Evolutionary conservation across 2,888 invertebrate species (phyloP), one percentile per base, ranked within the genome.

Genomic region (Drosophila dives): DNA sequence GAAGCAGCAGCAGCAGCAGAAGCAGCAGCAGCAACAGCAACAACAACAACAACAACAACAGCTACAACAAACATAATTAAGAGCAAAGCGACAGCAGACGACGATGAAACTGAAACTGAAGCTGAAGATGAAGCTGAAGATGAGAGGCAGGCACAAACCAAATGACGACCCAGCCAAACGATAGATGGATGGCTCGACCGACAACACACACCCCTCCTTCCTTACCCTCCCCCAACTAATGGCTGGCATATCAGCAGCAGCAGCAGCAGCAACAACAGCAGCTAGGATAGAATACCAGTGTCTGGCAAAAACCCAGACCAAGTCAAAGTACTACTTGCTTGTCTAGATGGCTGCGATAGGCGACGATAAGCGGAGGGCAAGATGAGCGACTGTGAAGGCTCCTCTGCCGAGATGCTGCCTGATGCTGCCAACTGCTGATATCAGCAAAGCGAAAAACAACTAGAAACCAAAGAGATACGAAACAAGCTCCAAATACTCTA

Each of bases 11-110:
- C 53, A 66, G 3, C 60, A 65, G 1, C 49, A 67, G 2, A 50
- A 63, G 10, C 59, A 58, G 11, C 36, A 70, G 3, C 45, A 72
- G 34, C 49, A 66, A 32, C 61, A 67, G 50, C 26, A 75, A 23
- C 61, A 49, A 32, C 64, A 64, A 64, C 86, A 90, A 66, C 54
- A 60, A 53, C 55, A 69, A 38, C 70, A 70, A 48, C 40, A 76
- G 42, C 62, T 32, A 51, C 67, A 65, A 79, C 86, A 90, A 86
- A 90, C 81, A 87, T 89, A 90, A 86, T 90, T 89, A 86, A 90
- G 83, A 79, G 79, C 78, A 81, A 78, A 70, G 70, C 81, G 72
- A 77, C 75, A 69, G 54, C 73, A 63, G 63, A 53, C 53, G 60
- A 60, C 51, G 60, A 34, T 62, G 59, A 55, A 34, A 59, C 60